phyloP scores from a whole-genome alignment of 2,113 vertebrate genomes.

The Sprattus sprattus region DNA sequence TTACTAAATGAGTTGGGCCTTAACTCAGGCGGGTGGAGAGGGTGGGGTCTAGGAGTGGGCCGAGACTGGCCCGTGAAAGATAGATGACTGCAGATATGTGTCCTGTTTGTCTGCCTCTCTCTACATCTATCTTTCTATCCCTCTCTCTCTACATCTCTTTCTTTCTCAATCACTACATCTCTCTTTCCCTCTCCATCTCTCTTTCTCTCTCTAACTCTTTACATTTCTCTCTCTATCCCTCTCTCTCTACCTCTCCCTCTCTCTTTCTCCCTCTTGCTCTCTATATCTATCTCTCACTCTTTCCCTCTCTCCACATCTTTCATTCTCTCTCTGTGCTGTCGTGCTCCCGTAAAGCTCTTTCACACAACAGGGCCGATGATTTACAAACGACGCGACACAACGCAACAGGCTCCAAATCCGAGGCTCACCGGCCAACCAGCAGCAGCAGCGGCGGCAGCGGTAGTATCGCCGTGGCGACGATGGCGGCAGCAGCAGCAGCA shows the following conservation, averaged over 20 bases:
- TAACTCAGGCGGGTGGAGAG: background rate
- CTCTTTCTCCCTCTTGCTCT: background rate
- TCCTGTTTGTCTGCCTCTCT: conserved; percentile 45
- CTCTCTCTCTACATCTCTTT: background rate
- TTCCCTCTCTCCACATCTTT: background rate
- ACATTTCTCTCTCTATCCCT: background rate
- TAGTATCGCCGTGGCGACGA: background rate
- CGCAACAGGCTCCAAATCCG: conserved; percentile 63
- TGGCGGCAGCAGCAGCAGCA: background rate
- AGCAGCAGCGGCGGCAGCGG: background rate
- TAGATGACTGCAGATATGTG: conserved; percentile 38
- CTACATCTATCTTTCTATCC: background rate
- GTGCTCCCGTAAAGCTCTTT: conserved; percentile 33
- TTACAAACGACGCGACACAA: conserved; percentile 32
- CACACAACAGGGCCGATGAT: conserved; percentile 52
- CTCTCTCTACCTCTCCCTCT: background rate
- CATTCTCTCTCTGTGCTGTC: background rate
- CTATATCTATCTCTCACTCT: background rate
- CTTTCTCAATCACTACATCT: background rate
- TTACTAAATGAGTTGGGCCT: background rate
- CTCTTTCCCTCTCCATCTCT: background rate
- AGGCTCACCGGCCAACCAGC: conserved; percentile 39
- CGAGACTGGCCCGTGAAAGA: conserved; percentile 23
- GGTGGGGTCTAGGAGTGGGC: background rate
- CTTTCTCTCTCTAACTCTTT: background rate